Percentiles rank a stretch among this genome's conserved stretches.
Conservation (phyloP, 37 sponge, comb jelly and placozoan genomes). For the Lycopodina hypogea region DNA sequence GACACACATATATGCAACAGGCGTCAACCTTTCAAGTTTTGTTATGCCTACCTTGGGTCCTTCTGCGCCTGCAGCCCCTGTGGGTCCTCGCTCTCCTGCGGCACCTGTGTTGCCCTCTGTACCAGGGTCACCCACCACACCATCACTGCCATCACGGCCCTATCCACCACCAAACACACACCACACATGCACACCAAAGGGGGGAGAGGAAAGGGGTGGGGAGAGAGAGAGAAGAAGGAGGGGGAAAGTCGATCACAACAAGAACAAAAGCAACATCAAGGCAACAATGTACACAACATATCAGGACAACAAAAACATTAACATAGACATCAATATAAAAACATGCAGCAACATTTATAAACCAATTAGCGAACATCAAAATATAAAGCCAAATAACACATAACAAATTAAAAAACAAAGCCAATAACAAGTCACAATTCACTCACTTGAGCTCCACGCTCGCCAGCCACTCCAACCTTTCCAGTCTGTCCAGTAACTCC, state of each 20-base stretch:
- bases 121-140: conserved; percentile 9
- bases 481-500: conserved; percentile 19
- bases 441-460: conserved; percentile 58
- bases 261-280: no score
- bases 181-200: neutral
- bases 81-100: conserved; percentile 11
- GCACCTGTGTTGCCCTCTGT: conserved; percentile 20
- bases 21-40: no score
- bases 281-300: no score
- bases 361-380: no score
- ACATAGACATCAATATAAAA: no score
- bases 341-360: no score
- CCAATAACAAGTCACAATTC: neutral
- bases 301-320: no score
- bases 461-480: conserved; percentile 40
- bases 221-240: neutral
- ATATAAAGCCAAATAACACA: no score
- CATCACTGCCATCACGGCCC: conserved; percentile 20
- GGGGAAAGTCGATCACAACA: no score
- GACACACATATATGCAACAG: no score
- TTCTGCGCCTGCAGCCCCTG: conserved; percentile 39
- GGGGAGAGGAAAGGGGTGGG: no score
- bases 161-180: neutral
- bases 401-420: no score
- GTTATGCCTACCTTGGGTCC: conserved; percentile 40